phyloP scores from a whole-genome alignment of 2,113 vertebrate genomes.

The Scortum barcoo region DNA sequence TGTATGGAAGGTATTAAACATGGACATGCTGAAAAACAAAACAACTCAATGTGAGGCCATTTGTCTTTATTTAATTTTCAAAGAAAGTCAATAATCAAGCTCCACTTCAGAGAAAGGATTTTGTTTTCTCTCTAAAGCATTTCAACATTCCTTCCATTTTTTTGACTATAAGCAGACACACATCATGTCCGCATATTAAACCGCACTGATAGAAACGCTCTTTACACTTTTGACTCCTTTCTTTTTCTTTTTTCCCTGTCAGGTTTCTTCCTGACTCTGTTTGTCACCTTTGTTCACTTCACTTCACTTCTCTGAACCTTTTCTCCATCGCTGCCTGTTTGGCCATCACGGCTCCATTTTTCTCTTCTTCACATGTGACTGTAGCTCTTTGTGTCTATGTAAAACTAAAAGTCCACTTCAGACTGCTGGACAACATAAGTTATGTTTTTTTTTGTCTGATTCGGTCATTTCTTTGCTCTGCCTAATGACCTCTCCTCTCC shows the following conservation, averaged over 20 bases:
- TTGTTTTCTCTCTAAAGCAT: constrained; percentile 10
- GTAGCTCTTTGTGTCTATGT: background rate
- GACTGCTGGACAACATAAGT: background rate
- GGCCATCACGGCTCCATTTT: too few species aligned
- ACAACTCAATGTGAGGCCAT: background rate
- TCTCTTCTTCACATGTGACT: background rate
- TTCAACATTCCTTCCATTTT: constrained; percentile 35
- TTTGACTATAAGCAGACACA: constrained; percentile 29
- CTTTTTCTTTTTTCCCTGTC: background rate
- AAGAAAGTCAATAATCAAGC: background rate
- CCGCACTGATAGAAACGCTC: background rate
- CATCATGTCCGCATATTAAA: constrained; percentile 28
- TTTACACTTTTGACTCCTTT: background rate
- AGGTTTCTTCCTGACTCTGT: background rate
- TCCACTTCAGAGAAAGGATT: background rate
- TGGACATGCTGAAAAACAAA: background rate
- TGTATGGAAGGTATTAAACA: background rate
- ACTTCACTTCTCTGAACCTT: background rate
- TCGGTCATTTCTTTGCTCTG: background rate
- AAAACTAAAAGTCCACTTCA: background rate
- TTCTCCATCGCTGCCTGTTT: background rate
- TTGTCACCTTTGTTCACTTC: too few species aligned
- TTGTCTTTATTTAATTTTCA: constrained; percentile 9
- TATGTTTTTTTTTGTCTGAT: background rate
- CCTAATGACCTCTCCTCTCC: constrained; percentile 8